Percentiles rank a stretch among this genome's conserved stretches.
Conservation (phyloP, 2,888 invertebrate genomes). For the Limnephilus rhombicus region DNA sequence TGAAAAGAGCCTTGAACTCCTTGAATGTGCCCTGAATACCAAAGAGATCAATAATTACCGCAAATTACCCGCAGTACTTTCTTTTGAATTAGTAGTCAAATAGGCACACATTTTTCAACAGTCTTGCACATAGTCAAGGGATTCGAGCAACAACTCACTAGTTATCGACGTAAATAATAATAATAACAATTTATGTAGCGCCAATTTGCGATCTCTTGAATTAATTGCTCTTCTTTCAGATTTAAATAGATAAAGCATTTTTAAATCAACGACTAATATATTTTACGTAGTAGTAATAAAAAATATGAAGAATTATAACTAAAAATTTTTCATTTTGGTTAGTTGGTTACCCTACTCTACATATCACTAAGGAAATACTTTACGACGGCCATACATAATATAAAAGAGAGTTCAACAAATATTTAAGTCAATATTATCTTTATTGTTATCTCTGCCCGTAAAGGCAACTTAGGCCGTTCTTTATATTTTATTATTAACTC, state of each 20-base stretch:
- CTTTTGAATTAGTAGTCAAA: neutral
- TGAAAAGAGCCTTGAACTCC: neutral
- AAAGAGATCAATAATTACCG: neutral
- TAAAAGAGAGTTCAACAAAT: neutral
- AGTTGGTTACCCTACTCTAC: neutral
- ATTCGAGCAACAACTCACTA: neutral
- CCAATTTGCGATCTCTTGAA: no score
- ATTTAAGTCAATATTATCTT: conserved; percentile 25
- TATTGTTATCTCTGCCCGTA: conserved; percentile 11
- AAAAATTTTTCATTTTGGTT: neutral
- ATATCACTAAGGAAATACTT: neutral
- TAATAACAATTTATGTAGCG: no score
- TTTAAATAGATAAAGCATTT: neutral
- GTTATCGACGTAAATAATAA: neutral
- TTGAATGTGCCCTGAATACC: neutral
- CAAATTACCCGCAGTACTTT: neutral
- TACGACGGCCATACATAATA: neutral
- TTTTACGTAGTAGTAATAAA: no score
- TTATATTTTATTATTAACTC: neutral
- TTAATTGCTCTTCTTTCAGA: no score
- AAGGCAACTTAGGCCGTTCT: neutral
- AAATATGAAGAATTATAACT: neutral
- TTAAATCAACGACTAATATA: neutral
- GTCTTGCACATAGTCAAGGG: neutral
- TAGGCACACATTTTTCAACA: neutral